Evolutionary conservation across 2,113 vertebrate genomes (phyloP).

Genomic region (Choloepus hoffmanni): DNA sequence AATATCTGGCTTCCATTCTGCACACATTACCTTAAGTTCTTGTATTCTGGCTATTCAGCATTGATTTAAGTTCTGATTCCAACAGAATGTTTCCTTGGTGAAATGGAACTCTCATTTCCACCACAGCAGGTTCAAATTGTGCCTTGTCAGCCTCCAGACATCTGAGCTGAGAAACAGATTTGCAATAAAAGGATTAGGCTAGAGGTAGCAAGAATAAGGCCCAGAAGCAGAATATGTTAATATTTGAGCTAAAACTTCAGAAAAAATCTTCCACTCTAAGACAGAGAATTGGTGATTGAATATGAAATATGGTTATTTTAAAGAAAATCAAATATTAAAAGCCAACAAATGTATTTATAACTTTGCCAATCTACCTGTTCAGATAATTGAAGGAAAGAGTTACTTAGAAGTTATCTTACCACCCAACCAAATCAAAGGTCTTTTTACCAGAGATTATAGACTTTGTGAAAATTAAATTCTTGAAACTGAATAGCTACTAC

Average conservation of each 20-base stretch:
- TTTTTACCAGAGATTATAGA: neutral
- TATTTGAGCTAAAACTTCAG: neutral
- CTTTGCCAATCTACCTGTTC: neutral
- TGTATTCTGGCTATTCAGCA: conserved; percentile 62
- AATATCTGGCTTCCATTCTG: neutral
- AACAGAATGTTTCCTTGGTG: neutral
- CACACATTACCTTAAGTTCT: neutral
- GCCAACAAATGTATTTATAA: neutral
- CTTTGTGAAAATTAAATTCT: neutral
- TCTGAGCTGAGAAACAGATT: conserved; percentile 20
- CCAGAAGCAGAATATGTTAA: neutral
- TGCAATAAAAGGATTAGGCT: neutral
- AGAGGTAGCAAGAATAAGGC: neutral
- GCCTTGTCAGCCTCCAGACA: conserved; percentile 49
- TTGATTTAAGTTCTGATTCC: conserved; percentile 10
- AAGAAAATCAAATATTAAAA: neutral
- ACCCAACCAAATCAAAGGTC: neutral
- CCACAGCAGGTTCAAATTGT: conserved; percentile 44
- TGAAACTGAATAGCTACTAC: neutral
- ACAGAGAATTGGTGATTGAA: neutral
- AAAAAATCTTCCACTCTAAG: neutral
- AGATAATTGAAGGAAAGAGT: conserved; percentile 4
- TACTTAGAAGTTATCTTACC: neutral
- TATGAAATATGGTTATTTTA: neutral
- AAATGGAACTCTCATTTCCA: conserved; percentile 52